Evolutionary conservation across 2,888 invertebrate species (phyloP), one percentile per base, ranked within the genome.

Genomic region (Drosophila paracracens): DNA sequence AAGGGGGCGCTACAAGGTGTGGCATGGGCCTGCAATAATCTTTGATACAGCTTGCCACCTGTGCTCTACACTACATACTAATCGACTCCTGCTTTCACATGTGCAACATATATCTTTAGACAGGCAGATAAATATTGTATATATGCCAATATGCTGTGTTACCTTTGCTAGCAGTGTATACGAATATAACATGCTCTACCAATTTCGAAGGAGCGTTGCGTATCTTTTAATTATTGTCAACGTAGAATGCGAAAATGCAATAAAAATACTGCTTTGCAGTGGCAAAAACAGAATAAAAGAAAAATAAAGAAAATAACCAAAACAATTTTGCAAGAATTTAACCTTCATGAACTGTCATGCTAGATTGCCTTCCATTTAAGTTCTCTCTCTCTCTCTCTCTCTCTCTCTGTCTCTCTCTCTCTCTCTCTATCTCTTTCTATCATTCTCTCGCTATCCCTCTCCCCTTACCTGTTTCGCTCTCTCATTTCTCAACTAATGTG

Each of bases 301-400:
- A 21, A 43, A 7, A 25, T n/a, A 2, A 43, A 43, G 43, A 46
- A 46, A 46, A 46, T 1, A 25, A 46, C 25, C 21, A 54, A 75
- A 85, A 88, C 83, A 74, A 83, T 83, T 88, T 86, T 81, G 58
- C 70, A 81, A 81, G 82, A 89, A 84, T 87, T 89, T 83, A 86
- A 89, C 86, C 86, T 89, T 86, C 84, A 73, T 71, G 82, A 87
- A 80, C 78, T 89, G 86, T 80, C 87, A 87, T 82, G 89, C 75
- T 80, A 78, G 87, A 83, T 89, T 87, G 89, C 89, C 54, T 79
- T 46, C 57, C 58, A 54, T 38, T 59, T 35, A n/a, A 38, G 25
- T 31, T 36, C 38, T 11, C 51, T 57, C 33, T 31, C 29, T 33
- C 33, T 21, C 64, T 38, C 13, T 16, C 27, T n/a, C n/a, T n/a